Evolutionary conservation across 2,888 invertebrate species (phyloP).

Genomic region (Dysmachus trigonus): DNA sequence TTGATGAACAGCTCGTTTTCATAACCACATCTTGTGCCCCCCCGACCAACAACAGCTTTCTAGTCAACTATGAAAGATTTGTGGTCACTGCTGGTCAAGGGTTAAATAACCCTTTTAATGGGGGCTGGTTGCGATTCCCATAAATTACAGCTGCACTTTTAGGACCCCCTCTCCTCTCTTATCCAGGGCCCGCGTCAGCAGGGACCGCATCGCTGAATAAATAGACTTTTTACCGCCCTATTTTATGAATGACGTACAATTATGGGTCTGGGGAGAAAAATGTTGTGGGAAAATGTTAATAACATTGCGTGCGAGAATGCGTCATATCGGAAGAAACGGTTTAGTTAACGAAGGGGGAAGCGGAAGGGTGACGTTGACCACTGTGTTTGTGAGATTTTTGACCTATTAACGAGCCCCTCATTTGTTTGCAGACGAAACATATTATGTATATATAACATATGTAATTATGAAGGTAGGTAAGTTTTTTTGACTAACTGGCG

Average conservation of each 20-base stretch:
- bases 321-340: neutral
- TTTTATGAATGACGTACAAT: neutral
- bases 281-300: neutral
- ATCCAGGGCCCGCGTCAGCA: neutral
- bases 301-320: neutral
- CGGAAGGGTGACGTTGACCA: neutral
- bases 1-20: conserved; percentile 4
- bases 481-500: neutral
- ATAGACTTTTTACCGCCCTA: neutral
- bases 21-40: neutral
- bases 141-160: neutral
- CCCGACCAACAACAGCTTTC: neutral
- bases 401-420: neutral
- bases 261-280: neutral
- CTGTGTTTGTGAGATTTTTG: neutral
- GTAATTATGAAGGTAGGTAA: neutral
- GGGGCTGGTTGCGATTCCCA: neutral
- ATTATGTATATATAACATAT: neutral
- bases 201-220: neutral
- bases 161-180: neutral
- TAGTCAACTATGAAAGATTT: conserved; percentile 12
- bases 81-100: neutral
- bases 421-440: neutral
- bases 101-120: conserved; percentile 9
- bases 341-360: neutral